Base-by-base conservation (phyloP, 1,140 invertebrate species). In the Akabosia matsudoensis region DNA sequence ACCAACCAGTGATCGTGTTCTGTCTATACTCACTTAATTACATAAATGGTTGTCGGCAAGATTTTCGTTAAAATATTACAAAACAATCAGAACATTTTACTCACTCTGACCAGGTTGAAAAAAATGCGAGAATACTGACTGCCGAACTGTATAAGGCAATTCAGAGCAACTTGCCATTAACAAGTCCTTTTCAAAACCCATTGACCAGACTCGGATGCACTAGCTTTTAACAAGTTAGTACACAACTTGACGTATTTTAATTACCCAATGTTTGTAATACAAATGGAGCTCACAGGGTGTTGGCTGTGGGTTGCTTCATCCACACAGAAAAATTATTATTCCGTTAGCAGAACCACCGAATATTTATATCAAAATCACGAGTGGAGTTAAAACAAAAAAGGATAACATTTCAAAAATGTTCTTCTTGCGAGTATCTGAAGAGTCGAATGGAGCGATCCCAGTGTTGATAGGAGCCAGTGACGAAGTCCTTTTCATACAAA, bases 251-350 rank as follows among this genome's bases (percentile, higher is more conserved):
- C 37, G 37, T 45, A 67, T 67, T 67, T 45, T 67, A 67, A 67
- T 67, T 67, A 67, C 24, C 24, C 61, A 67, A 67, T 67, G 61
- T 67, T 67, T 67, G 61, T 31, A 3, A 2, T 67, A 31, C 61
- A 30, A 67, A 67, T 67, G 61, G 61, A 24, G 7, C 61, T 67
- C 61, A 30, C 28, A 30, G 61, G 61, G 54, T 61, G 54, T 61
- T 61, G n/a, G 10, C 54, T 61, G n/a, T 45, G 37, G 7, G 18
- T 45, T 45, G 37, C 37, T 18, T 45, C 37, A 45, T 45, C n/a
- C 28, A 67, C 22, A 30, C 61, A 67, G 3, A 13, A 3, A n/a
- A 67, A 67, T 67, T 67, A 30, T 67, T 30, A 67, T 67, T 67
- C 61, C 28, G 24, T 67, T 30, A 30, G 26, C 61, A 30, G 24